Conservation (phyloP, 2,113 vertebrate genomes). For the Oreochromis spilurus region DNA sequence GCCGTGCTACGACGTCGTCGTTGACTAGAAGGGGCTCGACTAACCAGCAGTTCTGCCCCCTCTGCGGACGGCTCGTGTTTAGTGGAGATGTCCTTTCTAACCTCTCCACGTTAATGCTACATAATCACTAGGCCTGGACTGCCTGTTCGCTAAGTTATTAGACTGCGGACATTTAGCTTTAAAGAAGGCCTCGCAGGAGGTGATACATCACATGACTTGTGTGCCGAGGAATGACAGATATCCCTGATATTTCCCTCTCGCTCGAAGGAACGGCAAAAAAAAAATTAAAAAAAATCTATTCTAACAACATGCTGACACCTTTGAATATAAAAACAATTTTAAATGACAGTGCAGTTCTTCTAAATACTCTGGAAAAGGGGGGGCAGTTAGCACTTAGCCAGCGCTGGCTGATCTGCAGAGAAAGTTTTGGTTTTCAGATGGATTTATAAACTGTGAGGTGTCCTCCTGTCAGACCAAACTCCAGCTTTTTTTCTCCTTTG, state of each 20-base stretch:
- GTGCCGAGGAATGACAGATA: not conserved
- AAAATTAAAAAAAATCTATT: fast-evolving
- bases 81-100: not conserved
- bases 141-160: not conserved
- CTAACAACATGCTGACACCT: not conserved
- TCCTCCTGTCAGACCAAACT: not conserved
- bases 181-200: not conserved
- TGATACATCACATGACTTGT: not conserved
- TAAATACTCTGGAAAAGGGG: not conserved
- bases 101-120: slow-evolving; percentile 31
- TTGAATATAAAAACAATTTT: not conserved
- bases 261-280: not conserved
- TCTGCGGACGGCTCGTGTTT: not conserved
- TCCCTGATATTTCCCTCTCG: not conserved
- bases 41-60: not conserved
- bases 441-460: not conserved
- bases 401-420: not conserved
- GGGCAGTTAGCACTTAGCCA: not conserved
- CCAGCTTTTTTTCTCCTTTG: not conserved
- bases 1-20: not conserved
- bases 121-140: not conserved
- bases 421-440: not conserved
- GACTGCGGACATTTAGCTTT: not conserved
- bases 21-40: not conserved
- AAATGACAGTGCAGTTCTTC: not conserved